phyloP scores from a whole-genome alignment of 1,140 invertebrate genomes.

The Chelonus insularis region DNA sequence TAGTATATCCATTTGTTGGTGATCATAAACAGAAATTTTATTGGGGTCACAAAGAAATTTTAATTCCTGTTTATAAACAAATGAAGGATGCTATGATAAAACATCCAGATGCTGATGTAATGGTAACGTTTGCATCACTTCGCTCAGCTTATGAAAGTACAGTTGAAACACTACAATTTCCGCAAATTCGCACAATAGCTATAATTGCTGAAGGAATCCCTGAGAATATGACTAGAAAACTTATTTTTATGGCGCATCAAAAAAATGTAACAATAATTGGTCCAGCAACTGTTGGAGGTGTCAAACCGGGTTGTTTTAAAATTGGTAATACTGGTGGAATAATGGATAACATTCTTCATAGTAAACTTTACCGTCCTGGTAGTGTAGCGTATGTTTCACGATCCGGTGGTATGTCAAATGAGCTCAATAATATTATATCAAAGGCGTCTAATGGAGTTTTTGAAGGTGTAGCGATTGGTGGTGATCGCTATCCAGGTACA shows the following conservation, averaged over 20 bases:
- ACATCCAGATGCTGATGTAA: constrained; percentile 92
- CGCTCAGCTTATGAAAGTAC: constrained; percentile 98
- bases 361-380: constrained; percentile 94
- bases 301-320: constrained; percentile 99
- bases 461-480: constrained; percentile 99
- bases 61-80: constrained; percentile 87
- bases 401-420: constrained; percentile 99
- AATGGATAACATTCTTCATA: constrained; percentile 99
- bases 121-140: constrained; percentile 98
- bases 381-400: constrained; percentile 98
- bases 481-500: constrained; percentile 97
- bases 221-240: constrained; percentile 95
- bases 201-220: constrained; percentile 99
- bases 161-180: constrained; percentile 88
- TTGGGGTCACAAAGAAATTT: constrained; percentile 95
- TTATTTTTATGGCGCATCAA: constrained; percentile 84
- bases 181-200: constrained; percentile 94
- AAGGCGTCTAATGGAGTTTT: constrained; percentile 96
- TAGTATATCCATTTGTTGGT: constrained; percentile 98
- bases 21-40: constrained; percentile 99
- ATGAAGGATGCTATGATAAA: constrained; percentile 96
- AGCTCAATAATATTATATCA: constrained; percentile 98
- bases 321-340: constrained; percentile 99
- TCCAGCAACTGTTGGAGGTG: constrained; percentile 96
- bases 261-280: constrained; percentile 65